phyloP scores from a whole-genome alignment of 2,113 vertebrate species.

The Trogon melanurus region DNA sequence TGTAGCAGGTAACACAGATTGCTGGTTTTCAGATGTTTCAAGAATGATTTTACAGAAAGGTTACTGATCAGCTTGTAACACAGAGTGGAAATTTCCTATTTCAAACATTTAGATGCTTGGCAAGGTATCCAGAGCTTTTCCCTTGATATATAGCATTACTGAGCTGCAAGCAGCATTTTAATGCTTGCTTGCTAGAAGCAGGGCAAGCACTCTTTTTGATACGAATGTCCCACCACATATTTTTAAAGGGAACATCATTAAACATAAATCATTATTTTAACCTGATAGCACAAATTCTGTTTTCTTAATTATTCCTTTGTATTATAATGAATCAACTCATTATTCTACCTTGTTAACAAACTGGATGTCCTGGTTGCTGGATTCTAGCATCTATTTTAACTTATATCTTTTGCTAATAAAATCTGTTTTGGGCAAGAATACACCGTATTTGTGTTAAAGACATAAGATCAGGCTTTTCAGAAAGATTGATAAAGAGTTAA shows the following conservation, averaged over 20 bases:
- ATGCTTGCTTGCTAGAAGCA: background rate
- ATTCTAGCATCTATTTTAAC: conserved; percentile 1
- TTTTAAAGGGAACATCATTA: background rate
- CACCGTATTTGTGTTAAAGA: background rate
- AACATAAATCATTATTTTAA: background rate
- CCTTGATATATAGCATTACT: background rate
- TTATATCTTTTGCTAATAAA: background rate
- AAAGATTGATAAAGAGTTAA: background rate
- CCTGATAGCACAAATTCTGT: background rate
- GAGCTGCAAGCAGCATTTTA: background rate
- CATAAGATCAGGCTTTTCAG: background rate
- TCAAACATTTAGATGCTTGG: background rate
- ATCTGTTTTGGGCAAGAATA: background rate
- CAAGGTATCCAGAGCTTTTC: background rate
- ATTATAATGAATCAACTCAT: background rate
- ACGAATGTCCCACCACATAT: background rate
- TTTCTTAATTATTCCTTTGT: background rate
- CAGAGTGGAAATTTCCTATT: conserved; percentile 40
- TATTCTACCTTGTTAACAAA: background rate
- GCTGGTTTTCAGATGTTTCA: background rate
- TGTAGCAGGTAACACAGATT: background rate
- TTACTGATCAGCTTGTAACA: background rate
- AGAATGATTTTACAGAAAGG: background rate
- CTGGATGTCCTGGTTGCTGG: background rate
- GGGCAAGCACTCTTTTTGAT: background rate